Base-by-base conservation (phyloP, 2,113 vertebrate genomes). In the Neofelis nebulosa region DNA sequence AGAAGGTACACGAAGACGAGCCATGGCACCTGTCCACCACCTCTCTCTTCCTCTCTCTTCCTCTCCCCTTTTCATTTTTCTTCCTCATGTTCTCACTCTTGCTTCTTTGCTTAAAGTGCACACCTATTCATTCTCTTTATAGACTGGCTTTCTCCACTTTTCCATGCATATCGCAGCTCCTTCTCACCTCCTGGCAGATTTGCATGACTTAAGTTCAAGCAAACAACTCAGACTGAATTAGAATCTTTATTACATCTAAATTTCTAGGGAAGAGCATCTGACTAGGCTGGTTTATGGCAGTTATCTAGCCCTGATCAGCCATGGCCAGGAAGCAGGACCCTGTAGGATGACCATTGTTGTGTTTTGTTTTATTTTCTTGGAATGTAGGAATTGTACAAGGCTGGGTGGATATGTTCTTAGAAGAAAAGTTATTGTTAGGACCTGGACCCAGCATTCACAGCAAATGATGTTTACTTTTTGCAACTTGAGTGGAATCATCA, bases 311-410 rank as follows among this genome's bases (percentile, higher is more conserved):
- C 57, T 63, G 25, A 29, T 57, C 11, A 55, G 12, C 38, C 27
- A 33, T 0, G 9, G 0, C 5, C 36, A 41, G 61, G 11, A 68
- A 78, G 2, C 16, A 92, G 27, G 3, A 8, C 5, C 13, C 52
- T 80, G 2, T 89, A 29, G 29, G 19, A 73, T 3, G 29, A 14
- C 5, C 13, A 23, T 7, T 25, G 25, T 41, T 83, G 15, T 52
- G 15, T 3, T 52, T 4, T 63, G 2, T 52, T 91, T 92, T 38
- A 45, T 82, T 92, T 91, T 85, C 50, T n/a, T 45, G 25, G 41
- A 18, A 2, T 5, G 16, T 13, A 66, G 15, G 10, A 68, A 78
- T 11, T 69, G 29, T 48, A 33, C 10, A 18, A 55, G 4, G 0
- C 27, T 50, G 11, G 15, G 1, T 48, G 2, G 33, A 13, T 55